phyloP scores from a whole-genome alignment of 2,888 invertebrate genomes.

The Vannuccia rotundouncinata region DNA sequence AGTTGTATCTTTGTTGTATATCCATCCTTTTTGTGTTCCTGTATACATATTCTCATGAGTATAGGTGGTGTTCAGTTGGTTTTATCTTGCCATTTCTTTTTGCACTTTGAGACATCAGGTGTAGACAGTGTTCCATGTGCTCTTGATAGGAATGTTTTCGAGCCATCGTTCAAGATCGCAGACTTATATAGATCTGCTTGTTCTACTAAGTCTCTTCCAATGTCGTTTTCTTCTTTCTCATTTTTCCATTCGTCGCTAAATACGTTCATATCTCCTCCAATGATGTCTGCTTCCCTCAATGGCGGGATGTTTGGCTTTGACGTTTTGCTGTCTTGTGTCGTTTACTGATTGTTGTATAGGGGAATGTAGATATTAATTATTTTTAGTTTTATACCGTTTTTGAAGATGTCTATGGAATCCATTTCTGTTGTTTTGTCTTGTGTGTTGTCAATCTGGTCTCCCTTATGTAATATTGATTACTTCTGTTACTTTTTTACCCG shows the following conservation, averaged over 20 bases:
- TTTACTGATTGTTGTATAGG: background rate
- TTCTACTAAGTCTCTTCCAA: constrained; percentile 1
- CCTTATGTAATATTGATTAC: no score
- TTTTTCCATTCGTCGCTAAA: background rate
- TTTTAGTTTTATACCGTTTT: background rate
- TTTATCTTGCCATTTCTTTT: background rate
- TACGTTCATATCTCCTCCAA: background rate
- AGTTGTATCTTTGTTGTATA: background rate
- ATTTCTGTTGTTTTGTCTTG: constrained; percentile 30
- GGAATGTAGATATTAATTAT: background rate
- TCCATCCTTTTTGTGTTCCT: background rate
- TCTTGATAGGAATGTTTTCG: background rate
- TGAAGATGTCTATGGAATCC: background rate
- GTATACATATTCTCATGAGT: background rate
- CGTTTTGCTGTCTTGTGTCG: background rate
- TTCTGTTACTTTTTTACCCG: no score
- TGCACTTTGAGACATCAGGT: background rate
- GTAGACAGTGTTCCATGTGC: background rate
- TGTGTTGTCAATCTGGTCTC: background rate
- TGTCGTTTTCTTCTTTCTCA: background rate
- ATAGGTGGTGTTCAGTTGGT: background rate
- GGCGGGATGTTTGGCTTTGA: background rate
- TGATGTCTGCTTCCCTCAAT: constrained; percentile 10
- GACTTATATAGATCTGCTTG: background rate
- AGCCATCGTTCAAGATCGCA: background rate